phyloP scores from a whole-genome alignment of 2,113 vertebrate species.

The Seriola rivoliana region DNA sequence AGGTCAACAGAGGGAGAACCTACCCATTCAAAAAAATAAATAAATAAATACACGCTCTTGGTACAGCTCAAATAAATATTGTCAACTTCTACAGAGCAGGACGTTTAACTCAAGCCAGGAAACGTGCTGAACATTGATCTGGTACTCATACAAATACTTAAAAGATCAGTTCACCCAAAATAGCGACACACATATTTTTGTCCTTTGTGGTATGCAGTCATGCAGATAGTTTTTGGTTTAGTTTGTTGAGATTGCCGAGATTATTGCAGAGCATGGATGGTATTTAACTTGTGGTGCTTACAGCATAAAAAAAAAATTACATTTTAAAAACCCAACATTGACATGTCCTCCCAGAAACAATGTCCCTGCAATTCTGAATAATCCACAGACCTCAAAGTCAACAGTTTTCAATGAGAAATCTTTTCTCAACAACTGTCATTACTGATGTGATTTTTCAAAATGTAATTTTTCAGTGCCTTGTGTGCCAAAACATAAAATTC shows the following conservation, averaged over 20 bases:
- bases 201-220: not conserved
- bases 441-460: not conserved
- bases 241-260: slow-evolving; percentile 7
- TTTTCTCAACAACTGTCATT: not conserved
- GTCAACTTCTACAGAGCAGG: not conserved
- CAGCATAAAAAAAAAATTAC: not conserved
- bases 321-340: not conserved
- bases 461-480: not conserved
- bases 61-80: not conserved
- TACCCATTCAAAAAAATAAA: not conserved
- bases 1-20: not conserved
- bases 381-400: slow-evolving; percentile 9
- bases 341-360: not conserved
- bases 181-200: not conserved
- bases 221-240: not conserved
- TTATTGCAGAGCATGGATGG: not conserved
- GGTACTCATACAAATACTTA: not conserved
- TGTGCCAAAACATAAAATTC: not conserved
- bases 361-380: slow-evolving; percentile 7
- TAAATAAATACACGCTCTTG: no score
- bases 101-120: not conserved
- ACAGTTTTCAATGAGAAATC: not conserved
- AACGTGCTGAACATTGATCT: not conserved
- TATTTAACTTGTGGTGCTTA: slow-evolving; percentile 1
- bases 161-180: not conserved